Evolutionary conservation across 2,797 vertebrate genomes (phyloP).

Genomic region (Argentina silus): DNA sequence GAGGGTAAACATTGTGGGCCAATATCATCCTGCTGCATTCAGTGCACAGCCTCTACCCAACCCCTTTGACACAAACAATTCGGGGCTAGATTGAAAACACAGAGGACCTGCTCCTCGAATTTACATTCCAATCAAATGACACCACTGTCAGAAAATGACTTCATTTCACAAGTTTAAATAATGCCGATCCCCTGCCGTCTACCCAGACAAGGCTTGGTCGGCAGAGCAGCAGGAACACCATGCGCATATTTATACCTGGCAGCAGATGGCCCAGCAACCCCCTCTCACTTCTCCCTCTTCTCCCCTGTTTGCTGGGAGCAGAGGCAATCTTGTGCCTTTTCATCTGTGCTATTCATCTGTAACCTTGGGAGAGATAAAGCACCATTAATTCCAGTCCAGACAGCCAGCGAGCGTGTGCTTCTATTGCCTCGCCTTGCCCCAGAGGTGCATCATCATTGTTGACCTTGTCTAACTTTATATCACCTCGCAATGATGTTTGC

Average conservation of each 20-base stretch:
- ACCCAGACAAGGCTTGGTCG: slow-evolving; percentile 30
- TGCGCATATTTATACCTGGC: slow-evolving; percentile 42
- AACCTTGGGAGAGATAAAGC: slow-evolving; percentile 48
- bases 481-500: slow-evolving; percentile 41
- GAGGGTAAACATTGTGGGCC: slow-evolving; percentile 45
- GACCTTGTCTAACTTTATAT: slow-evolving; percentile 60
- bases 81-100: slow-evolving; percentile 55
- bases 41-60: slow-evolving; percentile 44
- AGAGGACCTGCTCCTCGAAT: slow-evolving; percentile 41
- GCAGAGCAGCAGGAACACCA: slow-evolving; percentile 26
- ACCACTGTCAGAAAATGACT: slow-evolving; percentile 57
- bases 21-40: slow-evolving; percentile 53
- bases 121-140: slow-evolving; percentile 69
- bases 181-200: slow-evolving; percentile 26
- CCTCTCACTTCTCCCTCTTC: slow-evolving; percentile 3
- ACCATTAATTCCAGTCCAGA: slow-evolving; percentile 43
- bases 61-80: slow-evolving; percentile 61
- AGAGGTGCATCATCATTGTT: slow-evolving; percentile 38
- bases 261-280: slow-evolving; percentile 27
- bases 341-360: slow-evolving; percentile 39
- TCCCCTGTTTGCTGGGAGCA: slow-evolving; percentile 1
- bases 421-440: slow-evolving; percentile 26
- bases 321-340: slow-evolving; percentile 40
- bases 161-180: slow-evolving; percentile 51
- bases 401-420: slow-evolving; percentile 27